Base-by-base conservation (phyloP, 2,797 vertebrate species). In the Crenichthys baileyi region DNA sequence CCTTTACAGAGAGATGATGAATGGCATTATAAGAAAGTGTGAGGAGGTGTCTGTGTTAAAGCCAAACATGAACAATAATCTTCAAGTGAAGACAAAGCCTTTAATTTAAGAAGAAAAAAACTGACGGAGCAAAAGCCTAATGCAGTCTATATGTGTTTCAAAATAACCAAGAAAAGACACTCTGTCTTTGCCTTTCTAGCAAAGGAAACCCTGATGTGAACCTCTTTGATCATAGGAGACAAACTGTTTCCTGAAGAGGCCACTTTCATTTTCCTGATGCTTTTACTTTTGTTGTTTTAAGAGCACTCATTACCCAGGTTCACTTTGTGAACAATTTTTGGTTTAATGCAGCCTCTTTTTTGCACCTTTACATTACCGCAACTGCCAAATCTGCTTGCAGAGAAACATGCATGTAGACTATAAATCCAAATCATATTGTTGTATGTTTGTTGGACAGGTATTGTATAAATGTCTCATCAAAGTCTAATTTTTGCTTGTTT, bases 261-360 rank as follows among this genome's bases (percentile, higher is more conserved):
- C 41, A 41, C 39, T 44, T n/a, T 41, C 36, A 68, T 68, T 24
- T 44, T 44, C 65, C 65, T 68, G 36, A 68, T 24, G 39, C 67
- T 44, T 70, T 70, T 70, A 70, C 24, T 70, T 44, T 7, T 46
- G 41, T 16, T n/a, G 41, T n/a, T 46, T 44, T n/a, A n/a, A 67
- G 36, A 41, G 20, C 41, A 13, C 22, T 67, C 24, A 67, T 41
- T 41, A 41, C 36, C 39, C 63, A 41, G 1, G 11, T 70, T 70
- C 24, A n/a, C 39, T 70, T 41, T 70, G 67, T 70, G 41, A 46
- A n/a, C 67, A 46, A 70, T 70, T 70, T 70, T 70, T n/a, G 24
- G 41, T 46, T 44, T 70, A 70, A 13, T 1, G 2, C 41, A 70
- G 24, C 41, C 67, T n/a, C 67, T 46, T 70, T 70, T 46, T 46